phyloP scores from a whole-genome alignment of 2,888 invertebrate species.

The Allophyes oxyacanthae region DNA sequence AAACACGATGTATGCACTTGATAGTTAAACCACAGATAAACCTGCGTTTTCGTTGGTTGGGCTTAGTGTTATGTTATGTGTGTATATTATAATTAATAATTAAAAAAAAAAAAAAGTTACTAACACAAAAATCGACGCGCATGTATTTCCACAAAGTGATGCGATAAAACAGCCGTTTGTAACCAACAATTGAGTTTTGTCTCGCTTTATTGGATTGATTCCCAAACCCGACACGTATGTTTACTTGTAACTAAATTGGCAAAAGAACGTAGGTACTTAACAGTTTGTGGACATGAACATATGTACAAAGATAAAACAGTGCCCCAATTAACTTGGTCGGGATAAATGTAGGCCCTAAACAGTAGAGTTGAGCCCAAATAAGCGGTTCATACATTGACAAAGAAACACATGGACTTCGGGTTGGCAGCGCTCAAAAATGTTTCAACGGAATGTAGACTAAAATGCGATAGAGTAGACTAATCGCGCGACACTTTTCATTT shows the following conservation, averaged over 20 bases:
- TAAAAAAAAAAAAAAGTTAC: too few relatives aligned
- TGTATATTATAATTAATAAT: too few relatives aligned
- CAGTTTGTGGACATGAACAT: slow-evolving; percentile 55
- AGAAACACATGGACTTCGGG: too few relatives aligned
- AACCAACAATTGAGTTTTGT: slow-evolving; percentile 50
- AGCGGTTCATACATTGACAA: slow-evolving; percentile 63
- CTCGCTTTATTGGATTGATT: slow-evolving; percentile 53
- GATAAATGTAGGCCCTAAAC: slow-evolving; percentile 79
- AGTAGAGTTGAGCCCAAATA: slow-evolving; percentile 66
- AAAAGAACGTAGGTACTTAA: slow-evolving; percentile 47
- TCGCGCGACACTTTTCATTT: too few relatives aligned
- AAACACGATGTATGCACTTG: too few relatives aligned
- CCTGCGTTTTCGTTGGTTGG: too few relatives aligned
- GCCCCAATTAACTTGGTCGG: slow-evolving; percentile 78
- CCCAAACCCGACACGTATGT: slow-evolving; percentile 45
- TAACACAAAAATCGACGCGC: slow-evolving; percentile 8
- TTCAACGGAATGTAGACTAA: too few relatives aligned
- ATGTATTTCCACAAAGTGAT: slow-evolving; percentile 37
- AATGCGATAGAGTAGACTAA: too few relatives aligned
- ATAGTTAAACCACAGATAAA: too few relatives aligned
- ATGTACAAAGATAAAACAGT: slow-evolving; percentile 67
- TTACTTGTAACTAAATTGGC: slow-evolving; percentile 54
- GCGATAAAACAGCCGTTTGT: slow-evolving; percentile 43
- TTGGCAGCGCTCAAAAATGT: too few relatives aligned
- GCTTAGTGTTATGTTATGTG: too few relatives aligned